Evolutionary conservation across 2,888 invertebrate species (phyloP), one percentile per base, ranked within the genome.

Genomic region (Tuberolachnus salignus): DNA sequence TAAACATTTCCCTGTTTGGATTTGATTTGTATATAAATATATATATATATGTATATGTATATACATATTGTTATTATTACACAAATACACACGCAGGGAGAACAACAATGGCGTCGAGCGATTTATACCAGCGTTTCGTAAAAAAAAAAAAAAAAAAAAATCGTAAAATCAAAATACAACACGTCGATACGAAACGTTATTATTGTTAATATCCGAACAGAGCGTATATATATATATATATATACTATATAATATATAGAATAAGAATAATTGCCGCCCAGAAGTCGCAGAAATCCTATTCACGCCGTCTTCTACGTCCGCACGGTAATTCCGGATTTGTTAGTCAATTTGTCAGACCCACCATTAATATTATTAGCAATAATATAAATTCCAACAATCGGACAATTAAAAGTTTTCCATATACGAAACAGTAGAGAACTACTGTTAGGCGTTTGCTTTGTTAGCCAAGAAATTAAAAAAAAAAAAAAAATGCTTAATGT

Each of bases 31-130:
- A 23, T 53, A 11, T 63, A 51, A 51, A n/a, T n/a, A n/a, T n/a
- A n/a, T n/a, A n/a, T n/a, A n/a, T n/a, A n/a, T n/a, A n/a, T n/a
- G n/a, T n/a, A n/a, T n/a, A n/a, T n/a, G n/a, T n/a, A n/a, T n/a
- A n/a, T n/a, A n/a, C n/a, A n/a, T 63, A 42, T 63, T 63, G 46
- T 66, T 64, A 26, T 55, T 55, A 46, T 75, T 66, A 75, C 46
- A 34, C 34, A 34, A 46, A 66, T 66, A 75, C 46, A 34, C 34
- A 34, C 14, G 19, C 10, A 11, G 19, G 11, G 6, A 21, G 53
- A 51, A 67, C 75, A 75, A 75, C 75, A 75, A 75, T 75, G 66
- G 66, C 57, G 75, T 57, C 57, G 75, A 75, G 46, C 75, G 75
- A 75, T 75, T 26, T 66, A 57, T 75, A 55, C 66, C 75, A 75